Evolutionary conservation across 2,797 vertebrate genomes (phyloP).

Genomic region (Spatula versicolor): DNA sequence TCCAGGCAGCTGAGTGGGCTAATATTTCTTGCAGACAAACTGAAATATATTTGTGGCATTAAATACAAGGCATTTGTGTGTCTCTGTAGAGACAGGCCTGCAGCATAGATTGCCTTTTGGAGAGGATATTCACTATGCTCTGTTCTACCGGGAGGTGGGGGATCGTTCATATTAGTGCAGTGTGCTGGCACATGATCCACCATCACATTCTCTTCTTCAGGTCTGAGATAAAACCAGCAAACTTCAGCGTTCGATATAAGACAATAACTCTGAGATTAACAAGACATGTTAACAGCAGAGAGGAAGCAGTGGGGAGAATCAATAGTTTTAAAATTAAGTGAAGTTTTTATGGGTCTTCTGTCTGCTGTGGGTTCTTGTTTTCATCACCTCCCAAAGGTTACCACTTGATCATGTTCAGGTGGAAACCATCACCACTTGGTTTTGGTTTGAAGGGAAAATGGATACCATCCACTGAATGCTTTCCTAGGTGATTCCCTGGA

Average conservation of each 20-base stretch:
- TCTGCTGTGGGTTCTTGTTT: neutral
- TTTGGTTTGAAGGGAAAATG: neutral
- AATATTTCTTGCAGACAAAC: neutral
- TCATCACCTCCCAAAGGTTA: neutral
- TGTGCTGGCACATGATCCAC: neutral
- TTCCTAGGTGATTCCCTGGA: neutral
- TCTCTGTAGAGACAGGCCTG: neutral
- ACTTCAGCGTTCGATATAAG: neutral
- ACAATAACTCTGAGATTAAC: neutral
- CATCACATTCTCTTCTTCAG: neutral
- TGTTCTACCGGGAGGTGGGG: neutral
- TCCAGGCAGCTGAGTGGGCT: neutral
- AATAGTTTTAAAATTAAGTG: neutral
- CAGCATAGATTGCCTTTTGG: fast-evolving
- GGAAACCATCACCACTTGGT: neutral
- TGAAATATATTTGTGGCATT: neutral
- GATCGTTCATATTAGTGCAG: no score
- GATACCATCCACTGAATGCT: neutral
- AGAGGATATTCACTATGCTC: neutral
- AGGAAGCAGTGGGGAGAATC: neutral
- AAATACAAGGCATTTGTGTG: fast-evolving
- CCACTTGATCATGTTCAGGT: neutral
- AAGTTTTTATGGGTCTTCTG: neutral
- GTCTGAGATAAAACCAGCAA: conserved; percentile 1
- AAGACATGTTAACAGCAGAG: neutral